Evolutionary conservation across 2,888 invertebrate species (phyloP).

Genomic region (Deilephila porcellus): DNA sequence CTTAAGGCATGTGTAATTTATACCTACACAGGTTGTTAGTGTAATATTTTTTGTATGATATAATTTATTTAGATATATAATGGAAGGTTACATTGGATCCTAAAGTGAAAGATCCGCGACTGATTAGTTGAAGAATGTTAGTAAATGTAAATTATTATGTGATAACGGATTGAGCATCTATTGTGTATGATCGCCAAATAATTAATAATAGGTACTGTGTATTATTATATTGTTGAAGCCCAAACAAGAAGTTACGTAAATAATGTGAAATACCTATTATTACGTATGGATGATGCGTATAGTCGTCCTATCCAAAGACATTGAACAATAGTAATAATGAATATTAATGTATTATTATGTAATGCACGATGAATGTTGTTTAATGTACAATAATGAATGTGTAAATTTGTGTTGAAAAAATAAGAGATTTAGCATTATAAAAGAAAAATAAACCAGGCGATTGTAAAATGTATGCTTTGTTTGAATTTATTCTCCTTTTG

Average conservation of each 20-base stretch:
- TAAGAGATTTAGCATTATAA: constrained; percentile 72
- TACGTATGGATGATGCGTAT: constrained; percentile 42
- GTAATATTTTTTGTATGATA: constrained; percentile 83
- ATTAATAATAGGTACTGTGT: constrained; percentile 65
- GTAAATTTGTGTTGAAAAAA: constrained; percentile 73
- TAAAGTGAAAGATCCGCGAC: constrained; percentile 76
- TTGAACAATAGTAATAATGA: constrained; percentile 40
- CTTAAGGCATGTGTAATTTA: constrained; percentile 70
- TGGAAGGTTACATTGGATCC: constrained; percentile 81
- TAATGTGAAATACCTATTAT: constrained; percentile 40
- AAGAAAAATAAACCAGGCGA: constrained; percentile 78
- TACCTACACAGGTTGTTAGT: constrained; percentile 71
- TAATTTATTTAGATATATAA: constrained; percentile 81
- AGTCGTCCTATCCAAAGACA: constrained; percentile 64
- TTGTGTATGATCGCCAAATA: constrained; percentile 83
- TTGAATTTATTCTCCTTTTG: constrained; percentile 50
- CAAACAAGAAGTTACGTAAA: constrained; percentile 69
- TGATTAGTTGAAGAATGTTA: constrained; percentile 80
- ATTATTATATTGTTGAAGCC: constrained; percentile 73
- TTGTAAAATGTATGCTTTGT: constrained; percentile 67
- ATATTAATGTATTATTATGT: constrained; percentile 44
- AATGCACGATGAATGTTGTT: constrained; percentile 75
- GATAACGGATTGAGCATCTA: constrained; percentile 72
- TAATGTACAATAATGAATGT: constrained; percentile 77
- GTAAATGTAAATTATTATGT: constrained; percentile 79